Conservation (phyloP, 2,888 invertebrate species). For the Amblyteles armatorius region DNA sequence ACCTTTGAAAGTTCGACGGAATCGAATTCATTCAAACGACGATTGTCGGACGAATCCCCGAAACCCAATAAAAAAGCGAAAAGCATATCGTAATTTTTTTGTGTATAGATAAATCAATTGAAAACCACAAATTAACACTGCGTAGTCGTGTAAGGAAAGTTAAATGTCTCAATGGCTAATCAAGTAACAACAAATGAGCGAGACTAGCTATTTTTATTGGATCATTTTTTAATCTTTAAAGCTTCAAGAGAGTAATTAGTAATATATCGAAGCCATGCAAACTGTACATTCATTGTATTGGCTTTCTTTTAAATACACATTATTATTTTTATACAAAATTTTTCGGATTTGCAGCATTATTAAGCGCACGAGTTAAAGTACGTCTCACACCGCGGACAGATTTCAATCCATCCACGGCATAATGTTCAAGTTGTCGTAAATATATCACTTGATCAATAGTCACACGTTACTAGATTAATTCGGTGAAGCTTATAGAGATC, state of each 20-base stretch:
- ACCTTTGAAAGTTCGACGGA: constrained; percentile 48
- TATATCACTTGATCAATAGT: constrained; percentile 43
- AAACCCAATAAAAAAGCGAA: constrained; percentile 60
- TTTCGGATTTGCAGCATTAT: not conserved
- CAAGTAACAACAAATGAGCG: not conserved
- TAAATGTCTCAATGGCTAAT: not conserved
- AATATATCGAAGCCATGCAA: constrained; percentile 19
- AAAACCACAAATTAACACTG: not conserved
- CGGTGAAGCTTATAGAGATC: not conserved
- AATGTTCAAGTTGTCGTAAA: constrained; percentile 6
- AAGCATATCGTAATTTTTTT: constrained; percentile 74
- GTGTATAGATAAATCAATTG: constrained; percentile 19
- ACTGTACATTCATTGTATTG: not conserved
- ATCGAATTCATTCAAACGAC: constrained; percentile 63
- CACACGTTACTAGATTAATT: constrained; percentile 22
- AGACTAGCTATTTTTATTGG: not conserved
- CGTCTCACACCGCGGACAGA: constrained; percentile 16
- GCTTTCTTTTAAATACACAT: constrained; percentile 40
- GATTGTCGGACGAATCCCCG: constrained; percentile 46
- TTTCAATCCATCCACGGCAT: constrained; percentile 25
- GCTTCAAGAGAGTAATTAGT: constrained; percentile 12
- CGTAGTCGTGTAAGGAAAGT: not conserved
- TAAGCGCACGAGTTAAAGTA: not conserved
- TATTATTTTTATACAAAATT: constrained; percentile 63
- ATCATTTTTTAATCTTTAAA: constrained; percentile 10